Evolutionary conservation across 2,113 vertebrate genomes (phyloP).

Genomic region (Burhinus bistriatus): DNA sequence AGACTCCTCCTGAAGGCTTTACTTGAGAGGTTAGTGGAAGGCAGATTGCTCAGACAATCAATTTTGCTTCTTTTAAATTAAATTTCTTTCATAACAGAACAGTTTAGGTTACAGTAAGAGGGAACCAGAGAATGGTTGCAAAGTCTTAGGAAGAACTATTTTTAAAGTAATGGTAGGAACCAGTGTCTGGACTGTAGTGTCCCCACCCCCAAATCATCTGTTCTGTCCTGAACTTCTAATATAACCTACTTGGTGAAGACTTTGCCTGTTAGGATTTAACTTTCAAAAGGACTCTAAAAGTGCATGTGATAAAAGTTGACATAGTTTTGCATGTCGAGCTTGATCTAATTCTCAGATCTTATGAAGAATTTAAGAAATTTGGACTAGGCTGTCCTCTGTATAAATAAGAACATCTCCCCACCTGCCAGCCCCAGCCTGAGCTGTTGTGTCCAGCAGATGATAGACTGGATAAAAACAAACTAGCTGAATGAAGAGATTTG

Average conservation of each 20-base stretch:
- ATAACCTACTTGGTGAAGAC: neutral
- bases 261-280: neutral
- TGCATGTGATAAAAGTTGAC: neutral
- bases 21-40: neutral
- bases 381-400: neutral
- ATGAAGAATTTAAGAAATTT: neutral
- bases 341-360: neutral
- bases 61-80: slow-evolving; percentile 4
- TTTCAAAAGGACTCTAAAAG: neutral
- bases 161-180: slow-evolving; percentile 33
- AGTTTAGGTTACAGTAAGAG: slow-evolving; percentile 2
- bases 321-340: neutral
- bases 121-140: neutral
- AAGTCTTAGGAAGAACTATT: slow-evolving; percentile 42
- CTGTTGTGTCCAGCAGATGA: neutral
- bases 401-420: neutral
- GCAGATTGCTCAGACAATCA: neutral
- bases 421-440: neutral
- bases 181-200: neutral
- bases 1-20: neutral
- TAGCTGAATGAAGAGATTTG: neutral
- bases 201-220: slow-evolving; percentile 26
- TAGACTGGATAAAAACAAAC: neutral
- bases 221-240: slow-evolving; percentile 35
- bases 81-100: slow-evolving; percentile 26